phyloP scores from a whole-genome alignment of 2,797 vertebrate species.

The Phalanger gymnotis region DNA sequence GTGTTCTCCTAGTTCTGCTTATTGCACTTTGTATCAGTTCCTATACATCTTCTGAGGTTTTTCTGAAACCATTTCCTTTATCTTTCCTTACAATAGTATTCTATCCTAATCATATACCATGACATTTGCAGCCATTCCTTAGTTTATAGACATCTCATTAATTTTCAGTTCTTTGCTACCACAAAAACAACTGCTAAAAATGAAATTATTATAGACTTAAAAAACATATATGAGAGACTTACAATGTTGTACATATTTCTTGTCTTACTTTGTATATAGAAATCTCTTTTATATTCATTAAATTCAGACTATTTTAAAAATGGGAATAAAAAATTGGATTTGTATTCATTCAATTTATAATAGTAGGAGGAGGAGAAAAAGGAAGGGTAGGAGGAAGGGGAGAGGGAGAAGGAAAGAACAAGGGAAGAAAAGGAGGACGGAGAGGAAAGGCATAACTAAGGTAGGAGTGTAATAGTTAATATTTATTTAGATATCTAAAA shows the following conservation, averaged over 20 bases:
- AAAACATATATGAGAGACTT: too few relatives aligned
- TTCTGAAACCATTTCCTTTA: neutral
- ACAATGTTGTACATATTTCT: neutral
- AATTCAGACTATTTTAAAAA: neutral
- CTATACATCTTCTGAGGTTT: neutral
- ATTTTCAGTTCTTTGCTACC: neutral
- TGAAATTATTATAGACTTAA: neutral
- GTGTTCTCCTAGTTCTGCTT: neutral
- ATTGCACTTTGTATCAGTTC: neutral
- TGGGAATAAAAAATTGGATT: neutral
- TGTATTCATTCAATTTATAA: neutral
- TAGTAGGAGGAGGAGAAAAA: neutral
- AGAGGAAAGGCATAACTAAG: neutral
- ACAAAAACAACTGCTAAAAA: neutral
- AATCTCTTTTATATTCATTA: neutral
- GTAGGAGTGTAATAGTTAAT: too few relatives aligned
- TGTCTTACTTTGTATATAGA: neutral
- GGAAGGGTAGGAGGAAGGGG: too few relatives aligned
- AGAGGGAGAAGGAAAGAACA: too few relatives aligned
- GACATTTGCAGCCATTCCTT: neutral
- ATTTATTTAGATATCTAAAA: neutral
- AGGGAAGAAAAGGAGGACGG: too few relatives aligned
- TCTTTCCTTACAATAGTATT: neutral
- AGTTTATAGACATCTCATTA: neutral
- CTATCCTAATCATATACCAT: neutral